Evolutionary conservation across 1,140 invertebrate genomes (phyloP), one percentile per base, ranked within the genome.

Genomic region (Drosophila nannoptera): DNA sequence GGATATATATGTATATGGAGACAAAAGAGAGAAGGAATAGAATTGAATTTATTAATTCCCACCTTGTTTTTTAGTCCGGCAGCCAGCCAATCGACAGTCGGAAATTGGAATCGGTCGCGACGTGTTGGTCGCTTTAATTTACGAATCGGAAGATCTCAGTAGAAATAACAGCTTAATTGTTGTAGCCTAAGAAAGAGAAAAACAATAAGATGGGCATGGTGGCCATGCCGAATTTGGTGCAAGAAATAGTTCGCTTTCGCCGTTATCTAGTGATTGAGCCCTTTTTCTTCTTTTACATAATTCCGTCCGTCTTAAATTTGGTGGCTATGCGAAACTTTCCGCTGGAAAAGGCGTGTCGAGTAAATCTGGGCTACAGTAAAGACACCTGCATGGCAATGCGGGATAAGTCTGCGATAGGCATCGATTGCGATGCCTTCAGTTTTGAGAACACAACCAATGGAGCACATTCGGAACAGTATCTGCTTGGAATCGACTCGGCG

Each of bases 271-370:
- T 90, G 9, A 88, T 92, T 11, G 91, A 92, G 72, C 91, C 91
- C 4, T 77, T 91, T 32, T 88, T 91, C 61, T 73, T 91, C 9
- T 90, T 90, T 53, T 91, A 90, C 69, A 71, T 91, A 4, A 76
- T 35, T 35, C 33, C 7, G 33, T 35, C 33, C 4, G 33, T 35
- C 33, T 35, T 35, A 71, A 87, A 90, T 40, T 40, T n/a, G 12
- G 11, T 40, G 36, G 2, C 38, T 40, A 40, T 94, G 58, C 88
- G 90, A 71, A 91, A 92, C 84, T 89, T 92, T 36, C 90, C 90
- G 14, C 77, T 92, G 42, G 91, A 92, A 63, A 92, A 92, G 76
- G 91, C 93, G 0, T 94, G 93, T 73, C 90, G 92, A 40, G 92
- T 94, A 0, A 93, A 94, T 86, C 90, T 92, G 2, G 87, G 90